Conservation (phyloP, 2,797 vertebrate species). For the Lacerta viridis region DNA sequence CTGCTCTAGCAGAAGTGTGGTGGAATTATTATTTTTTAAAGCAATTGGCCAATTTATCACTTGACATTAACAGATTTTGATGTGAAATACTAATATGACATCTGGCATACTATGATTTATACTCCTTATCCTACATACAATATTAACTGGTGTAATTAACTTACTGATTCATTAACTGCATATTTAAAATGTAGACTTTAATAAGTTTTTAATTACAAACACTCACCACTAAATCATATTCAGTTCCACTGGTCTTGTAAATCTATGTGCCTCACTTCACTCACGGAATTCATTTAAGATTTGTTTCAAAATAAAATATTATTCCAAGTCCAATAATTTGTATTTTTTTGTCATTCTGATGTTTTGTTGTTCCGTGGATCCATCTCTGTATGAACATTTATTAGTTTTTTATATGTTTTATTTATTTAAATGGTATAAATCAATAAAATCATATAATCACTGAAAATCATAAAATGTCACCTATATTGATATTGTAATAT, state of each 20-base stretch:
- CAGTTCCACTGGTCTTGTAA: background rate
- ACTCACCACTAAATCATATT: background rate
- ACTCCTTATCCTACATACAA: background rate
- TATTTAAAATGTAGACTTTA: slow-evolving; percentile 28
- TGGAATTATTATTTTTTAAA: background rate
- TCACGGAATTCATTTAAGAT: background rate
- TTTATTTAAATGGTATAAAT: too few relatives aligned
- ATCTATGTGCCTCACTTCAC: background rate
- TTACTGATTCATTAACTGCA: slow-evolving; percentile 6
- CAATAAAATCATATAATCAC: too few relatives aligned
- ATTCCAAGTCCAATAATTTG: background rate
- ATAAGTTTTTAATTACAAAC: slow-evolving; percentile 6
- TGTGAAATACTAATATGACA: slow-evolving; percentile 14
- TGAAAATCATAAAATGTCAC: background rate
- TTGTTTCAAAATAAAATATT: background rate
- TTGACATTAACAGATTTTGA: slow-evolving; percentile 9
- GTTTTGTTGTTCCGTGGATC: too few relatives aligned
- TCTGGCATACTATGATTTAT: background rate
- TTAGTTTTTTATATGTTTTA: too few relatives aligned
- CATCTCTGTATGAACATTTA: too few relatives aligned
- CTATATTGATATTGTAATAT: background rate
- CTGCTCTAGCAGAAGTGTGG: background rate
- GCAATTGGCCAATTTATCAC: slow-evolving; percentile 11
- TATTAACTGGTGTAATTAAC: slow-evolving; percentile 30
- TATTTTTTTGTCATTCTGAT: too few relatives aligned